Base-by-base conservation (phyloP, 2,888 invertebrate species). In the Himalopsyche japonica region DNA sequence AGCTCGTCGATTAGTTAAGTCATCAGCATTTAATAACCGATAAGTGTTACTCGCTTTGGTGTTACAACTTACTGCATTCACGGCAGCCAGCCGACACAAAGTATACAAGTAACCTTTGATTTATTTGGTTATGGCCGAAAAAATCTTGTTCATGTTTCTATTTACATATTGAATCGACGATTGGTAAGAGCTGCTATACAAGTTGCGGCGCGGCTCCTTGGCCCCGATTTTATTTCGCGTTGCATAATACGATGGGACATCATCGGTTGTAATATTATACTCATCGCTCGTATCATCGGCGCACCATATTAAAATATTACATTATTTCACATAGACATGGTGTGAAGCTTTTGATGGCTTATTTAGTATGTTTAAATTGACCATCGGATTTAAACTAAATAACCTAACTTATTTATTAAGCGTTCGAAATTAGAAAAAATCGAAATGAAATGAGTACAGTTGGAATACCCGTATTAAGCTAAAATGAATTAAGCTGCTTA, bases 121-220 rank as follows among this genome's bases (percentile, higher is more conserved):
- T 77, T 77, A 77, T 77, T 77, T 43, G 77, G 77, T 77, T 77
- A 34, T 79, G 80, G 76, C 79, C 77, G 78, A 81, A 84, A 84
- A 81, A 83, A 80, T 77, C 27, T 70, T 70, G 70, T 78, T 30
- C 70, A 24, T 83, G 81, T 78, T 64, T 77, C 84, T 85, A 81
- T 85, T 85, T 83, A 83, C 85, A 83, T 82, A 70, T 70, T 70
- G 76, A 83, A 81, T 82, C 34, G 84, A 85, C 81, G 85, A 85
- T 85, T 85, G 85, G 83, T 82, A 83, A 85, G 82, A 85, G 83
- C 79, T 48, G 76, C 70, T 32, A 80, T 78, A 81, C 76, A 20
- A 47, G 82, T 76, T 49, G 77, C 70, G 79, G 70, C 82, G 79
- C 83, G 64, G 48, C 82, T 85, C 85, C 85, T 85, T 85, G 85